A percentile compares a stretch with the other conserved stretches of the same genome.
Conservation (phyloP, 2,113 vertebrate species). For the Pionites leucogaster region DNA sequence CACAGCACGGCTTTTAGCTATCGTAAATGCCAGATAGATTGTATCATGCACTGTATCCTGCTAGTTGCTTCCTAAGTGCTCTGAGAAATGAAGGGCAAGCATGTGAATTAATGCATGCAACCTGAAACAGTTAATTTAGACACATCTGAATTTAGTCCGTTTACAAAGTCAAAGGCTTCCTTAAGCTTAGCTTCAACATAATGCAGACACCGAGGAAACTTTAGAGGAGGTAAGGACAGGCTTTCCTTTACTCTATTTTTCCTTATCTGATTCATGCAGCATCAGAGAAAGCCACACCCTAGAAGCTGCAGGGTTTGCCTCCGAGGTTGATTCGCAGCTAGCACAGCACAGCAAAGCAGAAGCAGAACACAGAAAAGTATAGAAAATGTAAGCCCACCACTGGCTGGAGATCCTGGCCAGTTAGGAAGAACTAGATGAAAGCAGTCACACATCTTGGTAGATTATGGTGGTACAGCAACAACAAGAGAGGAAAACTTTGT, state of each 20-base stretch:
- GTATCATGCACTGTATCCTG: conserved; percentile 51
- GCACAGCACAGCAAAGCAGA: conserved; percentile 66
- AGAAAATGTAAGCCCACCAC: conserved; percentile 87
- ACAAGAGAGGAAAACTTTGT: conserved; percentile 48
- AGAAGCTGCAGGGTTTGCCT: conserved; percentile 62
- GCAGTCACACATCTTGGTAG: conserved; percentile 95
- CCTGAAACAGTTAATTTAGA: conserved; percentile 10
- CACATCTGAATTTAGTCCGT: conserved; percentile 11
- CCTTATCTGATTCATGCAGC: conserved; percentile 70
- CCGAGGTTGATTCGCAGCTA: conserved; percentile 42
- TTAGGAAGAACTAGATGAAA: conserved; percentile 97
- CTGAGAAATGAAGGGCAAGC: conserved; percentile 38
- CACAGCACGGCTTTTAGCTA: background rate
- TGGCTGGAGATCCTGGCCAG: conserved; percentile 93
- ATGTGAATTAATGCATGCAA: conserved; percentile 58
- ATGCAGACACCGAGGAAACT: background rate
- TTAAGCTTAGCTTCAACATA: conserved; percentile 34
- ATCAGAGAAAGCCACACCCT: conserved; percentile 75
- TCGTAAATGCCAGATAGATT: background rate
- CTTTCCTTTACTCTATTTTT: conserved; percentile 58
- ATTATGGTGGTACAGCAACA: conserved; percentile 52
- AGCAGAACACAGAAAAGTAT: conserved; percentile 68
- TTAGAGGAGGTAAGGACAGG: conserved; percentile 24
- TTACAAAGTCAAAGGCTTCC: conserved; percentile 30
- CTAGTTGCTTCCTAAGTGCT: background rate